A percentile compares a stretch with the other conserved stretches of the same genome.
These are phyloP conservation scores for Cinclus mexicanus DNA, from an alignment of 2,113 vertebrate species.

Conservation along the genomic window DNA sequence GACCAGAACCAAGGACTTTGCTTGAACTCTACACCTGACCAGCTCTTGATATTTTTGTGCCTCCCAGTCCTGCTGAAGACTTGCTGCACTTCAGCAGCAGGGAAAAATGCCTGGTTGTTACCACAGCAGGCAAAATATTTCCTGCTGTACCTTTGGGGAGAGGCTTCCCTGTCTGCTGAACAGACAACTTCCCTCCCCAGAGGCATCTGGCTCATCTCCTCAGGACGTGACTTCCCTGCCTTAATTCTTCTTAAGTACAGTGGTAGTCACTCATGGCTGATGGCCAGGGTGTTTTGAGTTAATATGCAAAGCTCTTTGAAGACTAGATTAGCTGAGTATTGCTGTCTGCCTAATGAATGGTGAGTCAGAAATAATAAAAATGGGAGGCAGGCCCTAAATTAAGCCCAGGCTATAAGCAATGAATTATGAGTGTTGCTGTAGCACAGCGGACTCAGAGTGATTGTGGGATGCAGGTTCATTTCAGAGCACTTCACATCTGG, in stretches of 20 bases:
- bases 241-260: neutral
- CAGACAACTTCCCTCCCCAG: neutral
- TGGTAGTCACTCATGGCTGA: neutral
- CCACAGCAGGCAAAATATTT: neutral
- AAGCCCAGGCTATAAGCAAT: neutral
- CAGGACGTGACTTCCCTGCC: neutral
- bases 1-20: neutral
- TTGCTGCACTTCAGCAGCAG: neutral
- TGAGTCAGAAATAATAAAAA: slow-evolving; percentile 35
- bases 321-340: neutral
- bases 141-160: neutral
- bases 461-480: neutral
- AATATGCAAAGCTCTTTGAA: neutral
- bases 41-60: neutral
- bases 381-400: neutral
- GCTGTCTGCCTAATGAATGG: neutral
- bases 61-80: neutral
- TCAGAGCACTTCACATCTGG: neutral
- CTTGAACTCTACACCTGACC: neutral
- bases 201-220: neutral
- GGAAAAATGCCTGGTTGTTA: neutral
- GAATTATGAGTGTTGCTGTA: neutral
- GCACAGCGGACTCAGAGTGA: neutral
- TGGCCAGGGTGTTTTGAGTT: neutral
- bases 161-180: neutral